A percentile compares a stretch with the other conserved stretches of the same genome.
Evolutionary conservation across 2,797 vertebrate species (phyloP).

Genomic region (Tangara arthus): DNA sequence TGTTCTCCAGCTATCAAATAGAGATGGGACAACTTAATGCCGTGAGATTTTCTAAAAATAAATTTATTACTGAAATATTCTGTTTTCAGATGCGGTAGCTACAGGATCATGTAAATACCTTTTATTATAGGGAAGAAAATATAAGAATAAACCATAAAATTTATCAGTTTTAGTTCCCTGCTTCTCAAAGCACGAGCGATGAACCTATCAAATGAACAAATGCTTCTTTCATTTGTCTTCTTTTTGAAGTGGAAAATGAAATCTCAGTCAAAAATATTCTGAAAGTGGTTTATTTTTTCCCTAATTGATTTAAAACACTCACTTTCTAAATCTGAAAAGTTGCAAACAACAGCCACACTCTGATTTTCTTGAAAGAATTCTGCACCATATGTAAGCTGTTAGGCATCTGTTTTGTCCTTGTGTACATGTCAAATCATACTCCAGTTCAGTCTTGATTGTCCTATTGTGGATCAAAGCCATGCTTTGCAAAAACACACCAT

Average conservation of each 20-base stretch:
- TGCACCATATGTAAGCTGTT: constrained; percentile 57
- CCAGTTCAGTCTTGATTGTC: constrained; percentile 61
- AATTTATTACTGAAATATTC: not conserved
- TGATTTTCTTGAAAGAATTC: constrained; percentile 42
- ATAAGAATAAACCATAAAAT: not conserved
- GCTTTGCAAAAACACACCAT: not conserved
- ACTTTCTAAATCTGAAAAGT: constrained; percentile 38
- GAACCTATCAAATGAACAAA: not conserved
- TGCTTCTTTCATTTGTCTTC: not conserved
- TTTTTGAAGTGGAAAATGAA: constrained; percentile 16
- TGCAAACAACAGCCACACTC: constrained; percentile 39
- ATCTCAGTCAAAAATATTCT: constrained; percentile 29
- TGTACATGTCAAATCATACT: constrained; percentile 61
- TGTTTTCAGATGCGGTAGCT: not conserved
- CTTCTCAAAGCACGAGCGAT: not conserved
- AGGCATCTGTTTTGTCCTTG: constrained; percentile 62
- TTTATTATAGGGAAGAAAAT: not conserved
- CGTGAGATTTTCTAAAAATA: not conserved
- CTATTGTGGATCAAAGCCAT: constrained; percentile 48
- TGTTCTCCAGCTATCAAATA: not conserved
- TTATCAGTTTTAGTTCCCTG: not conserved
- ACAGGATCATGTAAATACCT: not conserved
- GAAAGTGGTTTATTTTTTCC: not conserved
- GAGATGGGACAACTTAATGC: not conserved
- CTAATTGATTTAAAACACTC: constrained; percentile 11